These are phyloP conservation scores for Bombycilla garrulus DNA, from an alignment of 2,113 vertebrate species.

Conservation along the genomic window DNA sequence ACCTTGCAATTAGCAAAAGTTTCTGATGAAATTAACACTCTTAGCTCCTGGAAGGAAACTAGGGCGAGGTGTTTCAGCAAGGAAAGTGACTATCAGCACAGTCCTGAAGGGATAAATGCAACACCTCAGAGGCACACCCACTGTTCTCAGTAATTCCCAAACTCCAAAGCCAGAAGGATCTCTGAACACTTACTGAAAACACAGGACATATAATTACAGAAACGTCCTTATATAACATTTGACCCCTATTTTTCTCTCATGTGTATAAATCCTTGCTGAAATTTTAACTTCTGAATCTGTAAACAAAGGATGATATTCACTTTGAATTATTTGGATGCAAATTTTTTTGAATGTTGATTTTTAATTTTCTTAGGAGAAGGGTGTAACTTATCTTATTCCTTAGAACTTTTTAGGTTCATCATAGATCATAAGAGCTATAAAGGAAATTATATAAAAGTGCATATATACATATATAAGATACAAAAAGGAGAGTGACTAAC, in stretches of 20 bases:
- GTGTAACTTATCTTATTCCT: background rate
- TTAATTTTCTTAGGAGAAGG: background rate
- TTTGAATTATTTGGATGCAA: background rate
- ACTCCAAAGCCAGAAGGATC: background rate
- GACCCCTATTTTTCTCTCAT: background rate
- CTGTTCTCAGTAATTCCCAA: background rate
- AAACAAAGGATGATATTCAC: background rate
- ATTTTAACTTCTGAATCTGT: background rate
- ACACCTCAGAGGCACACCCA: background rate
- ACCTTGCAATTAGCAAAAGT: background rate
- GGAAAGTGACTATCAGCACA: background rate
- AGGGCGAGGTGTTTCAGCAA: background rate
- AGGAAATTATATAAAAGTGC: background rate
- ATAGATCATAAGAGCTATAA: background rate
- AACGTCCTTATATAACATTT: background rate
- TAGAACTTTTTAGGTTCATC: background rate
- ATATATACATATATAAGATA: background rate
- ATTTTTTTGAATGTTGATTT: background rate
- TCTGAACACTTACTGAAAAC: background rate
- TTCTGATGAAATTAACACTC: background rate
- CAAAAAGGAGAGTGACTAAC: background rate
- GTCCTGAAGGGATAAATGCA: background rate
- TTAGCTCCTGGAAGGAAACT: background rate
- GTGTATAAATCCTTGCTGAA: background rate
- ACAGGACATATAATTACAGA: background rate